A percentile compares a stretch with the other conserved stretches of the same genome.
Conservation (phyloP, 2,113 vertebrate genomes). For the Tricholaema leucomelas region DNA sequence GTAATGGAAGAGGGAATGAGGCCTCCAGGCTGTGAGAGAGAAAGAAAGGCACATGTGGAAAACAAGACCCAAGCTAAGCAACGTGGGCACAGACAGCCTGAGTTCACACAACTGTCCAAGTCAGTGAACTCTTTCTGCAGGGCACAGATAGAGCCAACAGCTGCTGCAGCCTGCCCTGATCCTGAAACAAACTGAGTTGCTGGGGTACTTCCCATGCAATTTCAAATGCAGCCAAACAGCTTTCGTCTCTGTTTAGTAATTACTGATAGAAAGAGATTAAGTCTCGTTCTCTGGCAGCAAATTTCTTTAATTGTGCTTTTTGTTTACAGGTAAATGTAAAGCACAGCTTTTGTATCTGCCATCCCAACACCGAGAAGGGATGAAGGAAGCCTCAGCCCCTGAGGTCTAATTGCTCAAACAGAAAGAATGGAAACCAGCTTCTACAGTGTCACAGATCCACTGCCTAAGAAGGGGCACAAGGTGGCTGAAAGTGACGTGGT, state of each 20-base stretch:
- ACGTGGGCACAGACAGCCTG: not conserved
- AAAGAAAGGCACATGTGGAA: not conserved
- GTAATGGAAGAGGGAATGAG: conserved; percentile 45
- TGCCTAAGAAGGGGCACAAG: not conserved
- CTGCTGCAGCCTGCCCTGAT: not conserved
- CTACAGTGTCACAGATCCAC: not conserved
- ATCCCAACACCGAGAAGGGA: not conserved
- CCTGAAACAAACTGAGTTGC: not conserved
- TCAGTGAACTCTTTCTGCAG: not conserved
- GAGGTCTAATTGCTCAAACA: not conserved
- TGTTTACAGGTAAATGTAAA: conserved; percentile 4
- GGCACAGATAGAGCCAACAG: not conserved
- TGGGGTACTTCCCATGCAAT: not conserved
- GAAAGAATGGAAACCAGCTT: not conserved
- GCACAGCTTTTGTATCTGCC: not conserved
- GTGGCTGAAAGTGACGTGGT: not conserved
- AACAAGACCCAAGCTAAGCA: not conserved
- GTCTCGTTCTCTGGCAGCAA: not conserved
- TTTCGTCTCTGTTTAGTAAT: not conserved
- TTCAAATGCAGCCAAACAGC: not conserved
- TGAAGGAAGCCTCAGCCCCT: not conserved
- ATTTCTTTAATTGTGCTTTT: not conserved
- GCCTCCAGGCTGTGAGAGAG: conserved; percentile 59
- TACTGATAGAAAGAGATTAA: not conserved
- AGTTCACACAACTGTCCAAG: not conserved